phyloP scores from a whole-genome alignment of 2,113 vertebrate species.

The Anolis carolinensis region DNA sequence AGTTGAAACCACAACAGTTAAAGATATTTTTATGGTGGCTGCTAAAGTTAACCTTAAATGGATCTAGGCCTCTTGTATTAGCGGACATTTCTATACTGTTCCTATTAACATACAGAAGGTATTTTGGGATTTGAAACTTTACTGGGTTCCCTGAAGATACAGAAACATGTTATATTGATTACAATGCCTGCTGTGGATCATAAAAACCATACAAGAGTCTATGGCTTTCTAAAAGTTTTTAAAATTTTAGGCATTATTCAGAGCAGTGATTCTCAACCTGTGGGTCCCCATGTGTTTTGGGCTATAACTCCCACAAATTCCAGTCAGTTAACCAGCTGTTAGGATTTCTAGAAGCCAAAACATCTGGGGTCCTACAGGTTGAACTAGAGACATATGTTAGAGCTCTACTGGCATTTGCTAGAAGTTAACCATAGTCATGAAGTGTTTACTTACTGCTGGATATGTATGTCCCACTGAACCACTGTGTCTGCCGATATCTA shows the following conservation, averaged over 20 bases:
- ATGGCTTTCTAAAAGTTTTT: background rate
- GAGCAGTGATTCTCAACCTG: no score
- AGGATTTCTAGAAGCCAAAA: no score
- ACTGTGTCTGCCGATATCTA: conserved; percentile 90
- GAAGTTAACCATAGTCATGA: background rate
- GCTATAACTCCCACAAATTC: no score
- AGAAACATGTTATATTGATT: background rate
- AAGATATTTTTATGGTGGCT: background rate
- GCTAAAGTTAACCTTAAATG: background rate
- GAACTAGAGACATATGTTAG: background rate
- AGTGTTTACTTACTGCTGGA: conserved; percentile 87
- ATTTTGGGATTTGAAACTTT: background rate
- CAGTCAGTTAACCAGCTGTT: no score
- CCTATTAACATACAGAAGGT: background rate
- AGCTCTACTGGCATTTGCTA: background rate
- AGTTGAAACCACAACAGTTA: no score
- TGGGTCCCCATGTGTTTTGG: no score
- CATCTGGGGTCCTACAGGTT: no score
- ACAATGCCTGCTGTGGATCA: background rate
- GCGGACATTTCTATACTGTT: background rate
- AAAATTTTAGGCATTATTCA: background rate
- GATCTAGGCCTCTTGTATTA: background rate
- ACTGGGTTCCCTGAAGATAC: background rate
- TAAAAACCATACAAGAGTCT: background rate
- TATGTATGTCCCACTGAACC: conserved; percentile 94